phyloP scores from a whole-genome alignment of 1,140 invertebrate genomes.

The Leptopilina clavipes region DNA sequence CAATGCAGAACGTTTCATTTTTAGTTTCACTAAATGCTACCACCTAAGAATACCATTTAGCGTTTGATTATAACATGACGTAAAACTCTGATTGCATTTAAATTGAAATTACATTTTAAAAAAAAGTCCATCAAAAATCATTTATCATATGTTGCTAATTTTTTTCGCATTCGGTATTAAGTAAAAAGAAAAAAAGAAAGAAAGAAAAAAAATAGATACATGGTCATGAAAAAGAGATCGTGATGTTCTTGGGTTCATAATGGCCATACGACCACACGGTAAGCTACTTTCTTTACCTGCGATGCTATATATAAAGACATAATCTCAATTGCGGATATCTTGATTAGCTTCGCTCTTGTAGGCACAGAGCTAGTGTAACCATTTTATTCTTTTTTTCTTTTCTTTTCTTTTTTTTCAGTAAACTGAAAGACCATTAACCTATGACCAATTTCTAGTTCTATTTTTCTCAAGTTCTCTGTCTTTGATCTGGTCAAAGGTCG shows the following conservation, averaged over 20 bases:
- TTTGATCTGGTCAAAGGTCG: constrained; percentile 39
- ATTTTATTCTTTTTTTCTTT: too few relatives aligned
- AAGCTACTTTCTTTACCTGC: constrained; percentile 6
- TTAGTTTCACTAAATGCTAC: background rate
- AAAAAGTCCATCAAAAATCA: background rate
- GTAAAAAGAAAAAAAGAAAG: background rate
- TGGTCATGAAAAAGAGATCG: constrained; percentile 12
- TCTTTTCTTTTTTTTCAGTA: constrained; percentile 28
- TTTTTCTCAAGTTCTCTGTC: constrained; percentile 48
- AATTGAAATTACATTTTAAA: background rate
- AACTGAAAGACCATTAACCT: constrained; percentile 46
- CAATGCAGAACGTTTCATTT: background rate
- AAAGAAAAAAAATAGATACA: background rate
- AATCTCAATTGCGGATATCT: constrained; percentile 25
- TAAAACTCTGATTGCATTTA: background rate
- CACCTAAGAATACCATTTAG: background rate
- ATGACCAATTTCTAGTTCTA: constrained; percentile 43
- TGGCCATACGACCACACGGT: constrained; percentile 3
- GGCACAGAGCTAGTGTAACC: background rate
- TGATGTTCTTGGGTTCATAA: constrained; percentile 7
- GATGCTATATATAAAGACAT: background rate
- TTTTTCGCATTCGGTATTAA: background rate
- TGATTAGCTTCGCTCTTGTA: constrained; percentile 28
- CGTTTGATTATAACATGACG: too few relatives aligned
- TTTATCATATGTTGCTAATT: background rate